Conservation (phyloP, 2,113 vertebrate species). For the Indri indri region DNA sequence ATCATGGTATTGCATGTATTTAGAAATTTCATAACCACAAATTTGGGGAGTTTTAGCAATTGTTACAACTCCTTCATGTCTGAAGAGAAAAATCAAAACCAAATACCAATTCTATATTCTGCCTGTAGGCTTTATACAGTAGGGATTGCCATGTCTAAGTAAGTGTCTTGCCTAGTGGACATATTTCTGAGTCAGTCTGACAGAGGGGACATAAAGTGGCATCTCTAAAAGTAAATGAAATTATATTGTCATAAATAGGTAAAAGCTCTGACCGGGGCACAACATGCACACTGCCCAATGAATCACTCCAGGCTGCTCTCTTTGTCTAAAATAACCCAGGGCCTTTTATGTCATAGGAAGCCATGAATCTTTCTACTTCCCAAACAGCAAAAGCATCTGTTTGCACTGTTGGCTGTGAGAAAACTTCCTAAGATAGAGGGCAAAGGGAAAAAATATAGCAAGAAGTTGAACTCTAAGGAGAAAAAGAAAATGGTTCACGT, state of each 20-base stretch:
- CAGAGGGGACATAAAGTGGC: conserved; percentile 57
- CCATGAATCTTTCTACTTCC: not conserved
- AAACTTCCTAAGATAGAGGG: not conserved
- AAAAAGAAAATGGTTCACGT: conserved; percentile 33
- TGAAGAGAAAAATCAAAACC: conserved; percentile 56
- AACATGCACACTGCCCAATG: conserved; percentile 22
- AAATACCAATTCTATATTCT: conserved; percentile 56
- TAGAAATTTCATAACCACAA: not conserved
- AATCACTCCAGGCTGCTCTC: conserved; percentile 52
- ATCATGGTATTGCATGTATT: not conserved
- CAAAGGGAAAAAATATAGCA: not conserved
- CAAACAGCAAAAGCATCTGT: not conserved
- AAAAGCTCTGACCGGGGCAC: conserved; percentile 45
- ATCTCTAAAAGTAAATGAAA: conserved; percentile 78
- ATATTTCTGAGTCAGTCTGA: conserved; percentile 77
- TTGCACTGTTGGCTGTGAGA: not conserved
- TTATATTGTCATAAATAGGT: conserved; percentile 56
- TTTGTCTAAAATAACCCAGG: conserved; percentile 38
- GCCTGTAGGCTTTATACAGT: conserved; percentile 5
- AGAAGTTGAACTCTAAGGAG: conserved; percentile 35
- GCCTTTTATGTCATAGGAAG: conserved; percentile 29
- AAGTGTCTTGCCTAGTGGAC: conserved; percentile 49
- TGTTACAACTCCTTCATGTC: not conserved
- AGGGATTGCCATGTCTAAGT: conserved; percentile 45
- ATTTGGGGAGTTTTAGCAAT: not conserved